Percentiles rank a stretch among this genome's conserved stretches.
Evolutionary conservation across 2,113 vertebrate species (phyloP).

Genomic region (Tachuris rubrigastra): DNA sequence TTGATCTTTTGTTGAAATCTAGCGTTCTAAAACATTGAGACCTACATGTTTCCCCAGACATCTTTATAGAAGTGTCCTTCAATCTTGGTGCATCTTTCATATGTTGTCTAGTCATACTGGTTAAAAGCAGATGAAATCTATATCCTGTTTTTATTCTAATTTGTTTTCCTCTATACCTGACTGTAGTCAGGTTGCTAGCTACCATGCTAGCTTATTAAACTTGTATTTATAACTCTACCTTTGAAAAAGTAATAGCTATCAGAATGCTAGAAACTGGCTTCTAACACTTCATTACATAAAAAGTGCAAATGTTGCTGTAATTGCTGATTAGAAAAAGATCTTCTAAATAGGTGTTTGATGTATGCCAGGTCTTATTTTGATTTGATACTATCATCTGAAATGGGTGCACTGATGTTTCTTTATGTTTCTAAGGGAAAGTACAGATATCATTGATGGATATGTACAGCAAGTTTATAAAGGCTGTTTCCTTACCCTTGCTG

Average conservation of each 20-base stretch:
- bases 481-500: not conserved
- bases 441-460: not conserved
- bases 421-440: not conserved
- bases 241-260: not conserved
- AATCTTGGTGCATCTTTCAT: not conserved
- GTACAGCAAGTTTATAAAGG: not conserved
- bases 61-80: not conserved
- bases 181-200: not conserved
- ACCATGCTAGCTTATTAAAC: not conserved
- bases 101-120: not conserved
- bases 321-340: not conserved
- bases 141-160: not conserved
- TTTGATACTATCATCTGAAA: not conserved
- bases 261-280: not conserved
- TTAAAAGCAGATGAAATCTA: not conserved
- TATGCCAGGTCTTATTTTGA: not conserved
- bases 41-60: not conserved
- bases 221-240: not conserved
- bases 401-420: not conserved
- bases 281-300: not conserved
- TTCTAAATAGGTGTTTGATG: not conserved
- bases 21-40: not conserved
- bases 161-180: not conserved
- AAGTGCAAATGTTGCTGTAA: not conserved
- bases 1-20: not conserved